Evolutionary conservation across 2,797 vertebrate genomes (phyloP), one percentile per base, ranked within the genome.

Genomic region (Alcedo atthis): DNA sequence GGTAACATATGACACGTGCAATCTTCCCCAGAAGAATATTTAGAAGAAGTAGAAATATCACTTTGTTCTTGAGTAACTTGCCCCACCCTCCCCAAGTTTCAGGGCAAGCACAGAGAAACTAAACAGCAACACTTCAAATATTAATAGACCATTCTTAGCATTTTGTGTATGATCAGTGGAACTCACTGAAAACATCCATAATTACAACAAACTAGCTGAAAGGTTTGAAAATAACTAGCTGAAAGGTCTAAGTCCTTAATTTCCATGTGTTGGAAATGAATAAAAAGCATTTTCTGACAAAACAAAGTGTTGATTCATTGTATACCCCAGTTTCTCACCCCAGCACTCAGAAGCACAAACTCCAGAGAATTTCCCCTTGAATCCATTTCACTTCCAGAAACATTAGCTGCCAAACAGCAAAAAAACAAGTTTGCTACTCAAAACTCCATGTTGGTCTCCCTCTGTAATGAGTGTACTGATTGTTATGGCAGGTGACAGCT

Each of bases 391-490:
- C 18, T 80, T 70, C 32, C 58, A 91, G 85, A 78, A 77, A 89
- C 5, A 8, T 69, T 66, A 53, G 24, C 46, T 88, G 66, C 24
- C 67, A 78, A 78, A 66, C 2, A 69, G 59, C 32, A 81, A 66
- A 83, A 69, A 55, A 40, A 40, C 3, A 14, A 40, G 37, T 40
- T 40, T 6, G 16, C 16, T 77, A 49, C 49, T 85, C 24, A 58
- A 57, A 93, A 54, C 24, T 57, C 68, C 53, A 53, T 54, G 32
- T 12, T 70, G 28, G 16, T 77, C 45, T 80, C 85, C 24, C 48
- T 77, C 68, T 71, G 90, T 77, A 85, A 45, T 76, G 61, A 55
- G 28, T 33, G 16, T 40, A 76, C 75, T 64, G 76, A 75, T 62
- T 62, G 11, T 12, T 78, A 66, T 0, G 15, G 40, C 12, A 61